Base-by-base conservation (phyloP, 2,888 invertebrate genomes). In the Adelphocoris suturalis region DNA sequence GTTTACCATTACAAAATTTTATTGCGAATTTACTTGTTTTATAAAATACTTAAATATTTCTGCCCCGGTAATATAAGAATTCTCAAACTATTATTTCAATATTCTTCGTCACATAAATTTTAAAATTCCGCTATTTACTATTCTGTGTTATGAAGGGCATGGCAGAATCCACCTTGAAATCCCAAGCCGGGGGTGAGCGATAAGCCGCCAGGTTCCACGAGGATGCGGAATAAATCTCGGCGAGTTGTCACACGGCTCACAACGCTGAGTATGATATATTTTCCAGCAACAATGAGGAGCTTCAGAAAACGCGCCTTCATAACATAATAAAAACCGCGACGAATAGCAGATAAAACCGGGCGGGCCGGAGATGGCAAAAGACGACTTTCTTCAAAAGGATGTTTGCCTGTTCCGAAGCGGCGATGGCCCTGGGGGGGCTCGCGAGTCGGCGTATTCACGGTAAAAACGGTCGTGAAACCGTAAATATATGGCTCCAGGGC, bases 291-390 rank as follows among this genome's bases (percentile, higher is more conserved):
- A 68, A 68, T 23, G 68, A 23, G 68, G 27, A 23, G 68, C 23
- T 23, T 68, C 23, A 68, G 68, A 68, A 48, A 68, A 23, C 68
- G 68, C 68, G 27, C 68, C 27, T 23, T 68, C 68, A 68, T 27
- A 68, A 68, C 68, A 68, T 23, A 27, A 68, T 68, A 68, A 68
- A 68, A 68, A 68, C 68, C 68, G 68, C 68, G 68, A 68, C 68
- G 68, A 68, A 11, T 68, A 23, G 68, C 19, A 23, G 68, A 68
- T 68, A 68, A 68, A 68, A 68, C 68, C 68, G 27, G 68, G 68
- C 68, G n/a, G 68, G 5, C 61, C 61, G 61, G 61, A n/a, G 61
- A 9, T n/a, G 61, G 61, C 61, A 19, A 61, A 61, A 61, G 23
- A 2, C 19, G 68, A 68, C 68, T 68, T 68, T 68, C 68, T 68